phyloP scores from a whole-genome alignment of 2,888 invertebrate genomes.

The Tiliacea aurago region DNA sequence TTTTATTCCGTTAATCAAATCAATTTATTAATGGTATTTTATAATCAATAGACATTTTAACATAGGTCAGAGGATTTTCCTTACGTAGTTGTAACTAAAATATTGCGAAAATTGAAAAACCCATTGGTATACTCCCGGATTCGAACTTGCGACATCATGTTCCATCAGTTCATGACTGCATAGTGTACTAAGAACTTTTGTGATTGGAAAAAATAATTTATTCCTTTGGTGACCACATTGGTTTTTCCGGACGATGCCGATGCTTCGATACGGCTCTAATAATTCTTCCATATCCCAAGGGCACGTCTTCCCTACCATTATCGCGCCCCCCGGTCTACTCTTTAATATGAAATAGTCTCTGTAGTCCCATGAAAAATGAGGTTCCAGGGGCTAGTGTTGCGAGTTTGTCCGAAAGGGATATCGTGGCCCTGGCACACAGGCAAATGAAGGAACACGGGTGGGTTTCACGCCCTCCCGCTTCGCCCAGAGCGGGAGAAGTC shows the following conservation, averaged over 20 bases:
- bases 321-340: no score
- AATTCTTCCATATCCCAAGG: no score
- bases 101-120: neutral
- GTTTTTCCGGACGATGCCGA: neutral
- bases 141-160: neutral
- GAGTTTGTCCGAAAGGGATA: no score
- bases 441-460: no score
- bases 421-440: no score
- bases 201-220: neutral
- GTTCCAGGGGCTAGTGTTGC: no score
- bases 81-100: neutral
- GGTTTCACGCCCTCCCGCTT: no score
- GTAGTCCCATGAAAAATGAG: no score
- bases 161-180: neutral
- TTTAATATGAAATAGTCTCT: no score
- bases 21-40: neutral
- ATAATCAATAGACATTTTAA: neutral
- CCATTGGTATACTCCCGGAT: slow-evolving; percentile 10
- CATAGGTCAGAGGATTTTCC: slow-evolving; percentile 1
- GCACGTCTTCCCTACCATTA: no score
- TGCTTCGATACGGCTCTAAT: no score
- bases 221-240: neutral
- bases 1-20: neutral
- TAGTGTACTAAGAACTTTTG: neutral
- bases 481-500: no score